Evolutionary conservation across 2,888 invertebrate genomes (phyloP).

Genomic region (Epinotia bilunana): DNA sequence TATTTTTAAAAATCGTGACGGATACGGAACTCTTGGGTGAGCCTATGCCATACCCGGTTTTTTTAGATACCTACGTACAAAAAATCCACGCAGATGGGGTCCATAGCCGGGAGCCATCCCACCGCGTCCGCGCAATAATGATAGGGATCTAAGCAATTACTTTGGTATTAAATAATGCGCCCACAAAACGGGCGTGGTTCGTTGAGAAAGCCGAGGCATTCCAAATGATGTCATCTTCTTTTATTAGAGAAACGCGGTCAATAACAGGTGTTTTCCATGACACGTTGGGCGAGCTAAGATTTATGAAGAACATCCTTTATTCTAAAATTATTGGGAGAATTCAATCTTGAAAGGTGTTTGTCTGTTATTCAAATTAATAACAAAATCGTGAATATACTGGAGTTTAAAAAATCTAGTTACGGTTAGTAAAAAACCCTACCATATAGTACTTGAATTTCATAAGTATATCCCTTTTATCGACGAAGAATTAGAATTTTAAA

Average conservation of each 20-base stretch:
- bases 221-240: constrained; percentile 62
- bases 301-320: constrained; percentile 12
- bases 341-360: too few species aligned
- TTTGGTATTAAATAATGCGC: constrained; percentile 67
- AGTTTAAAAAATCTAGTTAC: too few species aligned
- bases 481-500: neutral
- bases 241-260: constrained; percentile 49
- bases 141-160: constrained; percentile 78
- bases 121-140: constrained; percentile 69
- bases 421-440: too few species aligned
- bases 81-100: constrained; percentile 59
- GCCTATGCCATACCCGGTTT: constrained; percentile 30
- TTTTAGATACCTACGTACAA: constrained; percentile 47
- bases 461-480: neutral
- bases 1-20: constrained; percentile 29
- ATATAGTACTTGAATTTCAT: neutral
- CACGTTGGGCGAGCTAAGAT: constrained; percentile 24
- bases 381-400: too few species aligned
- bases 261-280: constrained; percentile 45
- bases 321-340: too few species aligned
- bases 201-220: constrained; percentile 61
- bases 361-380: too few species aligned
- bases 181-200: constrained; percentile 60
- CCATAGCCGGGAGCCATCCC: constrained; percentile 73
- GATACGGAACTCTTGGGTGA: constrained; percentile 35